Base-by-base conservation (phyloP, 1,140 invertebrate species). In the Caenorhabditis remanei region DNA sequence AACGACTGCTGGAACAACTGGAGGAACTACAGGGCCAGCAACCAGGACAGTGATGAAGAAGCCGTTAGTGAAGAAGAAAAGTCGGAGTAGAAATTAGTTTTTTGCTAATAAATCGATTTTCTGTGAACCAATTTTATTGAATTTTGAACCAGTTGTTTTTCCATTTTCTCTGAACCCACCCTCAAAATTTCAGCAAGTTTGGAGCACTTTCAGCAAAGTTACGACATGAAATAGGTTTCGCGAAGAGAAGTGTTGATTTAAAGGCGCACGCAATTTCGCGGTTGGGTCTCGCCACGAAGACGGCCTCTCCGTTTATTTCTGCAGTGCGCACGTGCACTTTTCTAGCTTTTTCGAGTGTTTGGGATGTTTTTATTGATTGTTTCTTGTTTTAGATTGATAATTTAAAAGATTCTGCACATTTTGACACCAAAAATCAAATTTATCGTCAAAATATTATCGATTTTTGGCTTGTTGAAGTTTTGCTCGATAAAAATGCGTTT, bases 271-370 rank as follows among this genome's bases (percentile, higher is more conserved):
- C 14, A n/a, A 43, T 79, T 79, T 50, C 46, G 4, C 46, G n/a
- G 7, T 13, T 24, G 43, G 71, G 71, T 79, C 71, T 79, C 71
- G 71, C 71, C 32, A 46, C 71, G 71, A 79, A 79, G 71, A 79
- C 71, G 71, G 46, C 71, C 71, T 79, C 71, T 79, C 71, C 71
- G 43, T 79, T 79, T 4, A 5, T 13, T 71, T 79, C n/a, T 79
- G 46, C 46, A 43, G 43, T 50, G 43, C n/a, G n/a, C 43, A 79
- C 71, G 46, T 79, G 71, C 67, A 46, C 46, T 71, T 71, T 32
- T 46, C 9, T 6, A 16, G 41, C 19, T 71, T 71, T 71, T 46
- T 43, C 46, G 14, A 2, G 2, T 46, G 16, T n/a, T 32, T 71
- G 5, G 16, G 8, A n/a, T 8, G 21, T 11, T 4, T n/a, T 46